Conservation (phyloP, 2,113 vertebrate species). For the Ceratotherium simum region DNA sequence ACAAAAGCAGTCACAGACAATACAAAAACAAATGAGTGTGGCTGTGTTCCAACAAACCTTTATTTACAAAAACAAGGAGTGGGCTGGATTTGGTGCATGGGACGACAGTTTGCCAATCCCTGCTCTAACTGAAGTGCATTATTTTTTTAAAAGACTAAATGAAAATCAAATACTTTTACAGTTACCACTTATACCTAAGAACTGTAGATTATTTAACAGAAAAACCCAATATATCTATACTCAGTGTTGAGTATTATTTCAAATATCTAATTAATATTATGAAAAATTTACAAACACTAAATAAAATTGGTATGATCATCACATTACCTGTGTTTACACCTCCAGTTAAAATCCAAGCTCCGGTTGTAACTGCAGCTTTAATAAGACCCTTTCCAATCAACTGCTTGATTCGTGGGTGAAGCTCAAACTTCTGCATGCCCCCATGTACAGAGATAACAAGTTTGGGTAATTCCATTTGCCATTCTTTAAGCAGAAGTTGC, state of each 20-base stretch:
- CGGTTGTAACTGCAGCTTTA: slow-evolving; percentile 99
- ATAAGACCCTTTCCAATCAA: slow-evolving; percentile 98
- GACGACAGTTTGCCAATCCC: background rate
- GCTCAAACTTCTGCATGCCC: slow-evolving; percentile 98
- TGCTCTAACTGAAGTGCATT: background rate
- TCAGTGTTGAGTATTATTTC: slow-evolving; percentile 28
- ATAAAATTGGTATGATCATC: background rate
- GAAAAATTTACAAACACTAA: slow-evolving; percentile 37
- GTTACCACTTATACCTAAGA: slow-evolving; percentile 19
- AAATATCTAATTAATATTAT: slow-evolving; percentile 40
- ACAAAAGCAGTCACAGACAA: slow-evolving; percentile 2
- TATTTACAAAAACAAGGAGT: slow-evolving; percentile 44
- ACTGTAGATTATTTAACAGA: slow-evolving; percentile 40
- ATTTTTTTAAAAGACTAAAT: slow-evolving; percentile 35
- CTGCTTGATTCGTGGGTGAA: slow-evolving; percentile 98
- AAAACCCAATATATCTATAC: background rate
- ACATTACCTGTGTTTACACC: slow-evolving; percentile 96
- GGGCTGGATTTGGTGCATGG: background rate
- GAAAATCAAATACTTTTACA: slow-evolving; percentile 50
- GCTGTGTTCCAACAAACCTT: slow-evolving; percentile 31
- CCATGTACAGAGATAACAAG: slow-evolving; percentile 99
- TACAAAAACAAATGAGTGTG: slow-evolving; percentile 4
- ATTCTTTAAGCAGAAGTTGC: slow-evolving; percentile 97
- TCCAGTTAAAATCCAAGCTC: slow-evolving; percentile 99
- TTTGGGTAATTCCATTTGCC: slow-evolving; percentile 99